Base-by-base conservation (phyloP, 1,140 invertebrate species). In the Oreohelix idahoensis region DNA sequence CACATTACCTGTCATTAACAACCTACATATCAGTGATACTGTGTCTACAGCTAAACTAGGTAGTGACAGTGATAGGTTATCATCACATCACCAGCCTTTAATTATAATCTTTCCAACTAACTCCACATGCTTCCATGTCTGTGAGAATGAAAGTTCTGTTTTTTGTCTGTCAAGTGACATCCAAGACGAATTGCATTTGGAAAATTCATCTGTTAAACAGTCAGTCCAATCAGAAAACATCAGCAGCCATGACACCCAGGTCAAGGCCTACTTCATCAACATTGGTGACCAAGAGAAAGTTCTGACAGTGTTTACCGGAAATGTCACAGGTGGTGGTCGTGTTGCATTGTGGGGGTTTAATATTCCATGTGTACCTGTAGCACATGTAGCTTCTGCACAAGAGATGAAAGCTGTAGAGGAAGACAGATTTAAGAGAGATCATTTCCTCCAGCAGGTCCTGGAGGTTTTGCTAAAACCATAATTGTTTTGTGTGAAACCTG, bases 341-440 rank as follows among this genome's bases (percentile, higher is more conserved):
- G 58, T 79, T 36, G 53, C 36, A 39, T 66, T 79, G 5, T 66
- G 51, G 32, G 77, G 77, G 32, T 79, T 79, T 79, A 53, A 79
- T 45, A 35, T 66, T 66, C 4, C 32, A 1, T 8, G 5, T 32
- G n/a, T 66, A 66, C 8, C 11, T 11, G 63, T 8, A 35, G 29
- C 5, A 32, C 5, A 42, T 42, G 10, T 8, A 11, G 10, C 39
- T n/a, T 26, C 36, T 29, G 71, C 51, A 8, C 10, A 58, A 38
- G 77, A 79, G 38, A 17, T 38, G 1, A 15, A 23, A 1, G 36
- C 17, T 42, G 53, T 66, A 13, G 10, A 17, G 4, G 36, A 51
- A 26, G 77, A 79, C 39, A 79, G 63, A n/a, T 79, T 79, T 45
- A 63, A 66, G 26, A 36, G 77, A 79, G 77, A 79, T 66, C 15